Evolutionary conservation across 2,888 invertebrate species (phyloP), one percentile per base, ranked within the genome.

Genomic region (Xestobium rufovillosum): DNA sequence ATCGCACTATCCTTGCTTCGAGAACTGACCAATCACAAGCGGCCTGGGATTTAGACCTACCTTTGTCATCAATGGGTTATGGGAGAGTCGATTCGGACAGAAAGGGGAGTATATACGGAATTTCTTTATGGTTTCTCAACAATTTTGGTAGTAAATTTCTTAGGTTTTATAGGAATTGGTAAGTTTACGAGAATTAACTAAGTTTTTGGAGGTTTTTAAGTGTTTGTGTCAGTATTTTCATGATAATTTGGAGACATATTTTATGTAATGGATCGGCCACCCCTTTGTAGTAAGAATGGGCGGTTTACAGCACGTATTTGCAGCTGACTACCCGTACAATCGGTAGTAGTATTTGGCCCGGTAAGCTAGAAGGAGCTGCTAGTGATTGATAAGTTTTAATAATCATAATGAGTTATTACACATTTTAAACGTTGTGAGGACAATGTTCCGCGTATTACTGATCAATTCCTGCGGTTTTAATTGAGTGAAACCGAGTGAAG

Each of bases 41-140:
- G 68, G 69, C 69, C 70, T 69, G 65, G 61, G 53, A 57, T 59
- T 68, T 69, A 70, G 71, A 71, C 74, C 74, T 73, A 74, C 75
- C 76, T 76, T 75, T 76, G 76, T 76, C 76, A 77, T 77, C 76
- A 77, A 77, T 77, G 76, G 73, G 73, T 71, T 69, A 71, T 70
- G 73, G 76, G 66, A 70, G 68, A 72, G 73, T 75, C 72, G 70
- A 75, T 66, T 65, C 60, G 57, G 51, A 58, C 59, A 56, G 52
- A 50, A 55, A 57, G 66, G 52, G 52, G 41, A 36, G 49, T 45
- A 38, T 36, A 41, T 37, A 39, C 41, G 39, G 39, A 45, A 43
- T 35, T 32, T 30, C 31, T 23, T 28, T n/a, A 42, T 23, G 31
- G 12, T 31, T 19, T 34, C 14, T n/a, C n/a, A n/a, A 13, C 3